phyloP scores from a whole-genome alignment of 2,888 invertebrate genomes.

The Baronia brevicornis region DNA sequence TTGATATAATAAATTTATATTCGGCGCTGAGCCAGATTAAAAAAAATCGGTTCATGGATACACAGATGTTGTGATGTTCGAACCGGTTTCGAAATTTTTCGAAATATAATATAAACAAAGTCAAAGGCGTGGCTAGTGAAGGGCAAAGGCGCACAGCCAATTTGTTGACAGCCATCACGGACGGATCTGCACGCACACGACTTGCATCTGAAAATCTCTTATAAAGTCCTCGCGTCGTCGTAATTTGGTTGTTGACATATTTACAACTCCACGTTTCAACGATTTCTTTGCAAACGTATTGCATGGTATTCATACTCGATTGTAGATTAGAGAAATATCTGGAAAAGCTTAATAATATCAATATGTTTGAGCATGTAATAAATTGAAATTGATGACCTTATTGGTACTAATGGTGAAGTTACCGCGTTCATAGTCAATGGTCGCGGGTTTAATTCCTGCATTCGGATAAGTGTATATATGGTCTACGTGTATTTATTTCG shows the following conservation, averaged over 20 bases:
- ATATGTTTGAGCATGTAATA: too few species aligned
- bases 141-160: not conserved
- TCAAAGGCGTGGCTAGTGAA: not conserved
- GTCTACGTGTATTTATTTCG: too few species aligned
- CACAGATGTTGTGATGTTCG: too few species aligned
- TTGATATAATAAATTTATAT: too few species aligned
- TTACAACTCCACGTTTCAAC: conserved; percentile 44
- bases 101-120: not conserved
- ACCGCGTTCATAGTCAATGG: too few species aligned
- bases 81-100: too few species aligned
- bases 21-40: too few species aligned
- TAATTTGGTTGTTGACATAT: conserved; percentile 60
- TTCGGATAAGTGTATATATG: too few species aligned
- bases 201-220: conserved; percentile 26
- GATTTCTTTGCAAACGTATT: conserved; percentile 20
- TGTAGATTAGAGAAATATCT: conserved; percentile 21
- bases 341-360: conserved; percentile 2
- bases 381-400: too few species aligned
- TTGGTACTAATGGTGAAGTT: too few species aligned
- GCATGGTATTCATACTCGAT: conserved; percentile 27
- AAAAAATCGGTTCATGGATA: too few species aligned
- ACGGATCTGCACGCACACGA: conserved; percentile 33
- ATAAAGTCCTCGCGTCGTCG: conserved; percentile 36
- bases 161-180: conserved; percentile 24
- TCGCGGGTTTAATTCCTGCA: too few species aligned